Conservation (phyloP, 92 coral and sea anemone species). For the Parazoanthus atlanticus region DNA sequence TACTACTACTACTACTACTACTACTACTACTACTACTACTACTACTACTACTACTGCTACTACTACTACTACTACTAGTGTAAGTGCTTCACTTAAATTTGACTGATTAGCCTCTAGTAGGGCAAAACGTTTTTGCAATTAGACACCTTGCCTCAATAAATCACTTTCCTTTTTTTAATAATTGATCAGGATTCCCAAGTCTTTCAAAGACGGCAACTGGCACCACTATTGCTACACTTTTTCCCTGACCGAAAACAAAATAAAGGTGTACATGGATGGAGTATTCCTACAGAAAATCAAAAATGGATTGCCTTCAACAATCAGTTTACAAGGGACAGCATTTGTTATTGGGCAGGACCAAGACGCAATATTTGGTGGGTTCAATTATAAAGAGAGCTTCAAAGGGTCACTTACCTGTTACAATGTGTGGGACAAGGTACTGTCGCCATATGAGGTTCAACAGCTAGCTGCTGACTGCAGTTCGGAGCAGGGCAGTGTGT, state of each 20-base stretch:
- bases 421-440: constrained; percentile 29
- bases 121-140: too few species aligned
- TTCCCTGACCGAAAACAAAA: background rate
- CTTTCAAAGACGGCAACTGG: constrained; percentile 10
- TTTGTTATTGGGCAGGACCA: constrained; percentile 36
- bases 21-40: too few species aligned
- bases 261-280: background rate
- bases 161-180: background rate
- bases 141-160: background rate
- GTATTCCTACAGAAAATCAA: background rate
- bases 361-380: background rate
- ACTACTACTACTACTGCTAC: too few species aligned
- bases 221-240: constrained; percentile 1
- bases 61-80: too few species aligned
- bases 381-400: background rate
- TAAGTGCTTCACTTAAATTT: too few species aligned
- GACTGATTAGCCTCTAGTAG: too few species aligned
- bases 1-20: too few species aligned
- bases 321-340: background rate
- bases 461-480: constrained; percentile 25
- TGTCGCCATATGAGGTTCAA: background rate
- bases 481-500: constrained; percentile 5
- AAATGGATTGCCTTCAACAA: background rate
- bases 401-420: constrained; percentile 26
- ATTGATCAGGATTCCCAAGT: background rate